Conservation (phyloP, 2,888 invertebrate genomes). For the Cheilosia variabilis region DNA sequence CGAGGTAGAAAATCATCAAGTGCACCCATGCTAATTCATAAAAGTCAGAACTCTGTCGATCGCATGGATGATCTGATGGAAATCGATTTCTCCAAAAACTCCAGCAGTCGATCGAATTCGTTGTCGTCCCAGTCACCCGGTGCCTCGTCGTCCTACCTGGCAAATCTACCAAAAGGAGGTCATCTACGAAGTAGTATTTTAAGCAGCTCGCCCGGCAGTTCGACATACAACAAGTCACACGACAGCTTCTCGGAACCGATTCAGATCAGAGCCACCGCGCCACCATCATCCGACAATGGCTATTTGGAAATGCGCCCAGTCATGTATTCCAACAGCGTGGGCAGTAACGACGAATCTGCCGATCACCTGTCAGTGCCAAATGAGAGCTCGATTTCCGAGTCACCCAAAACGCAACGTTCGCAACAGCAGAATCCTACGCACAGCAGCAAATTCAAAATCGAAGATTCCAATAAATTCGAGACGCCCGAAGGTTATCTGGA, state of each 20-base stretch:
- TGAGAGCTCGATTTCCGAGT: constrained; percentile 79
- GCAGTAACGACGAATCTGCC: constrained; percentile 54
- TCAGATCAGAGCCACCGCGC: constrained; percentile 28
- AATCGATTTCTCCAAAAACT: constrained; percentile 87
- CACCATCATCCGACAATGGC: constrained; percentile 80
- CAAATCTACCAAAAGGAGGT: constrained; percentile 54
- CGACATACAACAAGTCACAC: constrained; percentile 40
- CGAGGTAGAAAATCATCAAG: constrained; percentile 87
- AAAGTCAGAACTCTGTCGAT: constrained; percentile 85
- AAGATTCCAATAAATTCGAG: constrained; percentile 79
- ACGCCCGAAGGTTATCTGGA: constrained; percentile 87
- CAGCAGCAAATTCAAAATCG: constrained; percentile 78
- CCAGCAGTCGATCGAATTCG: constrained; percentile 76
- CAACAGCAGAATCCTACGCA: constrained; percentile 76
- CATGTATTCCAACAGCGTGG: constrained; percentile 77
- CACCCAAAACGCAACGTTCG: constrained; percentile 83
- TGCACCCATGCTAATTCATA: constrained; percentile 87
- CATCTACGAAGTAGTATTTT: constrained; percentile 44
- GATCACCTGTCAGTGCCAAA: constrained; percentile 60
- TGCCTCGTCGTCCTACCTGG: constrained; percentile 48
- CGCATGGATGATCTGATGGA: constrained; percentile 93
- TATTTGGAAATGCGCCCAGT: constrained; percentile 87
- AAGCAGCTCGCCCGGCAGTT: constrained; percentile 52
- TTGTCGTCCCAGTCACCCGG: constrained; percentile 58
- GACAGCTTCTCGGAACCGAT: constrained; percentile 71